Conservation (phyloP, 1,140 invertebrate genomes). For the Streblospio benedicti region DNA sequence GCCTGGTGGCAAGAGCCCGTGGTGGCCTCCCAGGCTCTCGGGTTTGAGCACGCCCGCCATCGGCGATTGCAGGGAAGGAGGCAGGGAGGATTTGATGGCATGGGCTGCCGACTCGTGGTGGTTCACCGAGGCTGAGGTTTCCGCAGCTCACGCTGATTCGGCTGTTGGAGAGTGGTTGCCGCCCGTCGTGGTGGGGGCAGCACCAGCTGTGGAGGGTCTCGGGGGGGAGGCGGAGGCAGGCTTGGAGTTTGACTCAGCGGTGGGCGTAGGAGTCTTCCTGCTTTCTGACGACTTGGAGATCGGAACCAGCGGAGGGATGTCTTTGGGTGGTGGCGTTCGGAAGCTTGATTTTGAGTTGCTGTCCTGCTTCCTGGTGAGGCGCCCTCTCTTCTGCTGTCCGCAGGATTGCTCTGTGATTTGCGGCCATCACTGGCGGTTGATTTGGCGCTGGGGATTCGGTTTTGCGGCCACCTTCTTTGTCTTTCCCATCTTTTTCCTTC, state of each 20-base stretch:
- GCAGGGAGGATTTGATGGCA: conserved; percentile 3
- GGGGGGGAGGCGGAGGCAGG: conserved; percentile 14
- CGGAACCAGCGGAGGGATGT: conserved; percentile 38
- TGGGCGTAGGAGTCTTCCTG: conserved; percentile 22
- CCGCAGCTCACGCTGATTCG: conserved; percentile 22
- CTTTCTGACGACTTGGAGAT: conserved; percentile 22
- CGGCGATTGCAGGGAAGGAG: conserved; percentile 25
- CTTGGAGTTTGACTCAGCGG: conserved; percentile 23
- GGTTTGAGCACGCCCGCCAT: conserved; percentile 67
- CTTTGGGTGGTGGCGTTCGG: conserved; percentile 35
- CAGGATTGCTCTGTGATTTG: conserved; percentile 17
- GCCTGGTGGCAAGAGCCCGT: conserved; percentile 59
- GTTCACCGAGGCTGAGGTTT: conserved; percentile 20
- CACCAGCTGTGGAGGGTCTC: no score
- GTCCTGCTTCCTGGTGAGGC: conserved; percentile 27
- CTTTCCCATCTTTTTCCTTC: conserved; percentile 20
- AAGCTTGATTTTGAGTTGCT: conserved; percentile 29
- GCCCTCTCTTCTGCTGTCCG: conserved; percentile 20
- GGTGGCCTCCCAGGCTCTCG: conserved; percentile 57
- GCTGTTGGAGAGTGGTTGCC: conserved; percentile 10
- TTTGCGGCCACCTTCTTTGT: no score
- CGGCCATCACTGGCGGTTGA: background rate
- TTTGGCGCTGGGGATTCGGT: no score
- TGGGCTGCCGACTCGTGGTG: conserved; percentile 23
- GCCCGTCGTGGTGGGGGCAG: conserved; percentile 9